Evolutionary conservation across 2,113 vertebrate species (phyloP).

Genomic region (Ctenomys sociabilis): DNA sequence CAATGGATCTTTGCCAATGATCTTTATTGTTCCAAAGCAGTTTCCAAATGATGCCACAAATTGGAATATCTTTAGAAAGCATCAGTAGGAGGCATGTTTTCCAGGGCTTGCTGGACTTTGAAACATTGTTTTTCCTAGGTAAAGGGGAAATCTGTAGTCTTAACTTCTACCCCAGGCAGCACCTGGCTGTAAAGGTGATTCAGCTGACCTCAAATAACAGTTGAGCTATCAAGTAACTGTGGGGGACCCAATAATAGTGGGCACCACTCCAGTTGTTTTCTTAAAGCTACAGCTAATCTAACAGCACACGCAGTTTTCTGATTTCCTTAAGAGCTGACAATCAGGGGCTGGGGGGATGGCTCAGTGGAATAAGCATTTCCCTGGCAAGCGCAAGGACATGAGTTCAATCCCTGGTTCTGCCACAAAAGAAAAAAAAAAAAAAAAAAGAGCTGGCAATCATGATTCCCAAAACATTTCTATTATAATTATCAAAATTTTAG

Average conservation of each 20-base stretch:
- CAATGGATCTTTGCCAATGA: not conserved
- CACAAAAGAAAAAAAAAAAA: too few species aligned
- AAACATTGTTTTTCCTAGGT: not conserved
- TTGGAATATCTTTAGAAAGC: not conserved
- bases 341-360: too few species aligned
- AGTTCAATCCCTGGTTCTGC: too few species aligned
- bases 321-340: not conserved
- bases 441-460: not conserved
- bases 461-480: not conserved
- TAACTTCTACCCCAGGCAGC: not conserved
- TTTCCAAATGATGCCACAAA: not conserved
- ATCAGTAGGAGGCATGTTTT: not conserved
- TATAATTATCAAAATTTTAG: not conserved
- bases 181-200: not conserved
- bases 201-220: not conserved
- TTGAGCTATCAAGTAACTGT: not conserved
- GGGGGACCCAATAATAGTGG: not conserved
- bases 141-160: not conserved
- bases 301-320: not conserved
- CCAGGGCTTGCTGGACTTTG: not conserved
- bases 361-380: too few species aligned
- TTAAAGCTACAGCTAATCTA: not conserved
- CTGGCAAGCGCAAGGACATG: too few species aligned
- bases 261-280: not conserved
- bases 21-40: not conserved